Base-by-base conservation (phyloP, 2,797 vertebrate species). In the Alcedo quadribrachys region DNA sequence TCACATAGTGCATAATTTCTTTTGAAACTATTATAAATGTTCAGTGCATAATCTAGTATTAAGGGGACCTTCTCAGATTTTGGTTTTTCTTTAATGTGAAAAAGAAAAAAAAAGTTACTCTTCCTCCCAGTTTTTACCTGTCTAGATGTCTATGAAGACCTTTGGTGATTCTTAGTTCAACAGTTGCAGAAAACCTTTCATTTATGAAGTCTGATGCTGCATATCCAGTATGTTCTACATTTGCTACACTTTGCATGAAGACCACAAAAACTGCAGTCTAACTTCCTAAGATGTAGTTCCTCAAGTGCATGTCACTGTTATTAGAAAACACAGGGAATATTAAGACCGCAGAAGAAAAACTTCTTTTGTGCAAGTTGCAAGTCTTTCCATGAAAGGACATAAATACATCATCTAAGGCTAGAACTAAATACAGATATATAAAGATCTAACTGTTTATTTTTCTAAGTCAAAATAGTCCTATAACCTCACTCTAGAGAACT, bases 31-130 rank as follows among this genome's bases (percentile, higher is more conserved):
- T 15, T 77, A 54, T 30, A 75, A 63, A 51, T 16, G 4, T 11
- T 67, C 37, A 51, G 4, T 50, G 18, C 0, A 0, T 30, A 62
- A 61, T 25, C 16, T 66, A 37, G 4, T 46, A 35, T 20, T 75
- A 54, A 51, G 10, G 17, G 2, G 11, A 55, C 2, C 3, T 22
- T 4, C 30, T 53, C 70, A 32, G 5, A 30, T 76, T 53, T 46
- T 46, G 8, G 17, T 61, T 62, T 57, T 8, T 54, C 58, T 78
- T 85, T 57, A 65, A n/a, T 4, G 1, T 45, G 4, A 60, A 25
- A 73, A 40, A 37, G 27, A 30, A 13, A 1, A 46, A 55, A 54
- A 76, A 43, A 5, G 3, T 9, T 43, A 28, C 5, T 43, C 7
- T 22, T 83, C 6, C 9, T 46, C 30, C 11, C 8, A 48, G 12